Conservation (phyloP, 2,888 invertebrate species). For the Sinhomidia bicolor region DNA sequence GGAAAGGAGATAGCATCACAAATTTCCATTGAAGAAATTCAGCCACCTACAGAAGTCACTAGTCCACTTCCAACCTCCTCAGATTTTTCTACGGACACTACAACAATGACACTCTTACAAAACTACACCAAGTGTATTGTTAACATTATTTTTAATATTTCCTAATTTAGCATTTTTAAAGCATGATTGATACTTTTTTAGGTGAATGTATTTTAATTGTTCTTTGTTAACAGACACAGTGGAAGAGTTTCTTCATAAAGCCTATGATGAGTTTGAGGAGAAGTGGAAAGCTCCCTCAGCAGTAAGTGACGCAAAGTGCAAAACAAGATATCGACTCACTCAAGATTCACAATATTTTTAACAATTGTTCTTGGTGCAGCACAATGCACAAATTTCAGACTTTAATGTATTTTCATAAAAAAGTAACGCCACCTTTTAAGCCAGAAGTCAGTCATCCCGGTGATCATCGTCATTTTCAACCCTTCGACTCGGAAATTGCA, state of each 20-base stretch:
- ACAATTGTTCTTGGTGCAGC: slow-evolving; percentile 40
- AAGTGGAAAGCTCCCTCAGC: slow-evolving; percentile 71
- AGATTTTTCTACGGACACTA: background rate
- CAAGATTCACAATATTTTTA: background rate
- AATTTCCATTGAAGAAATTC: background rate
- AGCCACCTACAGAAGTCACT: background rate
- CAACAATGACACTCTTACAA: slow-evolving; percentile 39
- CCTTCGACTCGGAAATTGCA: slow-evolving; percentile 70
- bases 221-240: slow-evolving; percentile 63
- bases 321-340: too few relatives aligned
- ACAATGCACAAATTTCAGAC: slow-evolving; percentile 84
- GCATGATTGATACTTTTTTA: too few relatives aligned
- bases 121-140: slow-evolving; percentile 57
- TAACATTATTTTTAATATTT: too few relatives aligned
- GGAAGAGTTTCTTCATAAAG: slow-evolving; percentile 74
- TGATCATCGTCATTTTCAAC: slow-evolving; percentile 86
- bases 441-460: slow-evolving; percentile 82
- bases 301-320: slow-evolving; percentile 61
- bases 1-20: background rate
- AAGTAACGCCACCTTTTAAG: slow-evolving; percentile 83
- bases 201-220: background rate
- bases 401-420: slow-evolving; percentile 99
- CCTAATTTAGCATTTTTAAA: too few relatives aligned
- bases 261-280: slow-evolving; percentile 77
- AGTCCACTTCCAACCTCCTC: background rate